Percentiles rank a stretch among this genome's conserved stretches.
Conservation (phyloP, 2,888 invertebrate genomes). For the Tenthredo scrophulariae region DNA sequence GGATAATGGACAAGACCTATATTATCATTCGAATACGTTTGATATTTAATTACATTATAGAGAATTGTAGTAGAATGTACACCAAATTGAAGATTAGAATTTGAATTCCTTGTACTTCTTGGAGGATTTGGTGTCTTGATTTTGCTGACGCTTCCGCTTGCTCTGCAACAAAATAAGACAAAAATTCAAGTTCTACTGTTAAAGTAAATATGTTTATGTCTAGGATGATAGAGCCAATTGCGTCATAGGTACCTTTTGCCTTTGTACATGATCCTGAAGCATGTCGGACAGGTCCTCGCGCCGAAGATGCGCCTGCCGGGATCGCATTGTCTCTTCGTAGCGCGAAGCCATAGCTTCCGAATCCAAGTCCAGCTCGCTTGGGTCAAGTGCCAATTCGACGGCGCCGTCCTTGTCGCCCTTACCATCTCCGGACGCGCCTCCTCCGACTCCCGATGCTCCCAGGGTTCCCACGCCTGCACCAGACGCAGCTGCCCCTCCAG, state of each 20-base stretch:
- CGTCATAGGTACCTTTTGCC: slow-evolving; percentile 88
- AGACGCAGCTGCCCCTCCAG: slow-evolving; percentile 21
- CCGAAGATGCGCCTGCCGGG: slow-evolving; percentile 92
- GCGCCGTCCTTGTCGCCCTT: slow-evolving; percentile 82
- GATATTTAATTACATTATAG: not conserved
- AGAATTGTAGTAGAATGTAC: not conserved
- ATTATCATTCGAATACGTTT: slow-evolving; percentile 3
- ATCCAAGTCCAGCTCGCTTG: slow-evolving; percentile 97
- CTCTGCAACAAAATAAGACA: slow-evolving; percentile 83
- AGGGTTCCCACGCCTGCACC: slow-evolving; percentile 47
- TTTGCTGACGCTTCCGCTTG: slow-evolving; percentile 94
- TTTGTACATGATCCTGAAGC: slow-evolving; percentile 98
- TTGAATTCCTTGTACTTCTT: slow-evolving; percentile 99
- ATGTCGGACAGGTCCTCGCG: slow-evolving; percentile 98
- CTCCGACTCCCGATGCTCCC: slow-evolving; percentile 72
- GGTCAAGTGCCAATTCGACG: slow-evolving; percentile 97
- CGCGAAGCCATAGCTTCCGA: slow-evolving; percentile 97
- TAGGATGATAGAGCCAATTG: not conserved
- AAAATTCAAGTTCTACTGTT: slow-evolving; percentile 1
- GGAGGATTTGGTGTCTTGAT: slow-evolving; percentile 92
- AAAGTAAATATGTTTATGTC: not conserved
- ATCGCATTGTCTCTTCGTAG: slow-evolving; percentile 97
- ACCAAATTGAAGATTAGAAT: slow-evolving; percentile 82
- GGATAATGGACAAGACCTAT: not conserved
- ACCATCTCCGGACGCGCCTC: slow-evolving; percentile 70